These are phyloP conservation scores for Drosophila tsacasi DNA, from an alignment of 1,140 invertebrate species.

Conservation along the genomic window DNA sequence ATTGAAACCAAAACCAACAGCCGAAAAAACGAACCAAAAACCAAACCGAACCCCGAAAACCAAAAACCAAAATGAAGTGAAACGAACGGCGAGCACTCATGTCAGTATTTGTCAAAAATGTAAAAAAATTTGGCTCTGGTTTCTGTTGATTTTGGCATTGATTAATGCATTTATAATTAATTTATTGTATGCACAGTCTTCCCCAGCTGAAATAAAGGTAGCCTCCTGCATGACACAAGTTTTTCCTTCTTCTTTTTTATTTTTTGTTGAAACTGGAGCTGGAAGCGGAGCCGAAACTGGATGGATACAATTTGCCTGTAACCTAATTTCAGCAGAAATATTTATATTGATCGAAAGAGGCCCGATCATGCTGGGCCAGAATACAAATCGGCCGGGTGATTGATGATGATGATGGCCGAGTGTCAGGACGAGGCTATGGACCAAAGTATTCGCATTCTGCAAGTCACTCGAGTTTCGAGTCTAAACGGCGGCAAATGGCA, in stretches of 20 bases:
- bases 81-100: constrained; percentile 65
- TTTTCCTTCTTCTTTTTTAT: constrained; percentile 15
- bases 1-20: constrained; percentile 19
- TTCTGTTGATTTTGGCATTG: constrained; percentile 72
- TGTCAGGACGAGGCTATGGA: constrained; percentile 54
- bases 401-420: constrained; percentile 68
- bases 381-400: constrained; percentile 58
- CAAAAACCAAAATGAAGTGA: constrained; percentile 30
- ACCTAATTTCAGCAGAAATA: constrained; percentile 82
- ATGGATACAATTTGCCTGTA: constrained; percentile 65
- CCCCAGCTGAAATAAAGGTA: constrained; percentile 25
- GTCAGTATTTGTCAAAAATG: constrained; percentile 81
- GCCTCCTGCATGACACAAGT: constrained; percentile 67
- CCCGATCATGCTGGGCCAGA: constrained; percentile 45
- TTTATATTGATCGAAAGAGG: constrained; percentile 74
- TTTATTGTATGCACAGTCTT: constrained; percentile 71
- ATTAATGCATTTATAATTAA: constrained; percentile 84
- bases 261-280: constrained; percentile 53
- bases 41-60: constrained; percentile 20
- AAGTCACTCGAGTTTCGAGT: constrained; percentile 68
- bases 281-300: constrained; percentile 11
- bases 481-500: constrained; percentile 57
- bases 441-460: constrained; percentile 48
- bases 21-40: constrained; percentile 16
- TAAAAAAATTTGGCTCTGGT: constrained; percentile 31